Percentiles rank a stretch among this genome's conserved stretches.
Evolutionary conservation across 2,888 invertebrate genomes (phyloP).

Genomic region (Escarpia spicata): DNA sequence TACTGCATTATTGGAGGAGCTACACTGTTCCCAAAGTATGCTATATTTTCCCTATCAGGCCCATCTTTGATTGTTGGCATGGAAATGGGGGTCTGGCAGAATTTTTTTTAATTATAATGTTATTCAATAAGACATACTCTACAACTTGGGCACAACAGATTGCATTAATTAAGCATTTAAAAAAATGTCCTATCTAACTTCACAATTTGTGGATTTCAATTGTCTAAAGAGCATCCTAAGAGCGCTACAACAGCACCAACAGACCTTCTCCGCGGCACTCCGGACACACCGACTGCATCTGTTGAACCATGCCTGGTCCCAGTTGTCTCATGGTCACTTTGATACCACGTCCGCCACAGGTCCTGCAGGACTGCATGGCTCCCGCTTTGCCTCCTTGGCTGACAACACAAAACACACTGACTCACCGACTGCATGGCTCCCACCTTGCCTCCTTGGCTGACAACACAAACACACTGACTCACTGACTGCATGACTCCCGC

Average conservation of each 20-base stretch:
- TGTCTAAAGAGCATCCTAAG: background rate
- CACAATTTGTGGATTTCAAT: too few species aligned
- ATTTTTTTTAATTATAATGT: too few species aligned
- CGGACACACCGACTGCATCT: constrained; percentile 67
- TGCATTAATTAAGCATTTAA: too few species aligned
- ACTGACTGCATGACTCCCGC: constrained; percentile 64
- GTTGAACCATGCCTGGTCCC: constrained; percentile 72
- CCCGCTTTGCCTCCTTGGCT: constrained; percentile 77
- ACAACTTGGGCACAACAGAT: too few species aligned
- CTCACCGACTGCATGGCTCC: background rate
- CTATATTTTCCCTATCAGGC: too few species aligned
- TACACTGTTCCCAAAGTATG: too few species aligned
- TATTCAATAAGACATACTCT: too few species aligned
- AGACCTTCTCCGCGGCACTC: constrained; percentile 71
- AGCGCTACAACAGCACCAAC: constrained; percentile 20
- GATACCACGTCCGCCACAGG: constrained; percentile 82
- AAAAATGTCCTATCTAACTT: too few species aligned
- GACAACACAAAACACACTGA: constrained; percentile 34
- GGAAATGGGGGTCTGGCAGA: too few species aligned
- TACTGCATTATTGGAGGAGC: too few species aligned
- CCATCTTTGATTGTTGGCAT: too few species aligned
- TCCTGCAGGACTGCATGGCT: constrained; percentile 73
- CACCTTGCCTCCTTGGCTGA: background rate
- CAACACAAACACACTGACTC: background rate
- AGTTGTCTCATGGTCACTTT: constrained; percentile 80